Percentiles rank a stretch among this genome's conserved stretches.
phyloP scores from a whole-genome alignment of 35 echinoderm and acorn worm species.

The Stichopus chloronotus region DNA sequence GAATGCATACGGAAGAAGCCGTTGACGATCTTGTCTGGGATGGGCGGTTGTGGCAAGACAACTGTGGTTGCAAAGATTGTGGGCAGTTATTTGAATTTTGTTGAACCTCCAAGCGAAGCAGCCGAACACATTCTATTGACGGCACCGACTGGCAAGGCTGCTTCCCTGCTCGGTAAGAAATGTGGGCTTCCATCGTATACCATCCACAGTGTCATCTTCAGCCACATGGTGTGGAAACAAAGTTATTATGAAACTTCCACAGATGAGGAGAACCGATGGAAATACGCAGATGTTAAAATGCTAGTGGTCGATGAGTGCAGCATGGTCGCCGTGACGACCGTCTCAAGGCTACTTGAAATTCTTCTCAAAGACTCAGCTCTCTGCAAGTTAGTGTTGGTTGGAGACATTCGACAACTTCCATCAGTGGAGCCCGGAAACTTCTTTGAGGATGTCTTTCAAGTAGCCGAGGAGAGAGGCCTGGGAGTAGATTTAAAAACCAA shows the following conservation, averaged over 20 bases:
- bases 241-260: neutral
- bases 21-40: constrained; percentile 69
- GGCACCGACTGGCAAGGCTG: constrained; percentile 74
- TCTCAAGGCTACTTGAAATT: constrained; percentile 55
- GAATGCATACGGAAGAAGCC: constrained; percentile 48
- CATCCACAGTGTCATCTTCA: constrained; percentile 57
- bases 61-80: constrained; percentile 66
- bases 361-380: constrained; percentile 47
- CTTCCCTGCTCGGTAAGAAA: constrained; percentile 60
- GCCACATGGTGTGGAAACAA: constrained; percentile 41
- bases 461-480: neutral
- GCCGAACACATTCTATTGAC: constrained; percentile 58
- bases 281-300: constrained; percentile 26
- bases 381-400: constrained; percentile 64
- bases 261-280: constrained; percentile 4
- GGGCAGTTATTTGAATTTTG: neutral
- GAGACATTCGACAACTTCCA: constrained; percentile 74
- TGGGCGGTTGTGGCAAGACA: constrained; percentile 83
- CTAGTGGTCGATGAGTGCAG: constrained; percentile 88
- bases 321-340: constrained; percentile 65
- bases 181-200: constrained; percentile 13
- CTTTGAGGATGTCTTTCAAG: constrained; percentile 54
- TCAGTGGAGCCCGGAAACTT: constrained; percentile 77
- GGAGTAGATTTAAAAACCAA: constrained; percentile 54
- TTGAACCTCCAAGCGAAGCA: neutral